phyloP scores from a whole-genome alignment of 2,888 invertebrate genomes.

The Neoscelio sp. region DNA sequence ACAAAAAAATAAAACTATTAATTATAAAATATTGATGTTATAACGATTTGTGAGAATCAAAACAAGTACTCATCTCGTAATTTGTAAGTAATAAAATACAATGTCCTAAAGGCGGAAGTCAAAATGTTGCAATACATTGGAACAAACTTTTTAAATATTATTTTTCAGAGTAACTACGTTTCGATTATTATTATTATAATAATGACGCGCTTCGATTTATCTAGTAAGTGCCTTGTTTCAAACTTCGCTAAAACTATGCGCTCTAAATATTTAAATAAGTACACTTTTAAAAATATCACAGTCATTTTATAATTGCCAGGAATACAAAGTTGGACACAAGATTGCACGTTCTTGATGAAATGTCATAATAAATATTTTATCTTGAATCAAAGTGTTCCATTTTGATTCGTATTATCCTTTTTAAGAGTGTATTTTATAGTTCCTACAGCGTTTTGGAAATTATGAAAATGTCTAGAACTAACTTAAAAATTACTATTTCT shows the following conservation, averaged over 20 bases:
- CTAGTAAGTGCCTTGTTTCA: conserved; percentile 7
- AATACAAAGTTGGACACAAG: too few species aligned
- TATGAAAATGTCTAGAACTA: too few species aligned
- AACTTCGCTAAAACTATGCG: conserved; percentile 11
- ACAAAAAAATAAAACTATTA: conserved; percentile 19
- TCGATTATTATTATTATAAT: neutral
- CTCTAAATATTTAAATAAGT: too few species aligned
- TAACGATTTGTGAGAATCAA: conserved; percentile 22
- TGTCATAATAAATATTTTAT: too few species aligned
- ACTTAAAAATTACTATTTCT: too few species aligned
- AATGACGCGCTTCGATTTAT: conserved; percentile 13
- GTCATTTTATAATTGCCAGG: too few species aligned
- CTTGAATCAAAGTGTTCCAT: too few species aligned
- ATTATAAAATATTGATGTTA: conserved; percentile 46
- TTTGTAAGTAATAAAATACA: conserved; percentile 12
- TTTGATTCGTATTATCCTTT: too few species aligned
- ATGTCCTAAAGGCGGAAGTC: conserved; percentile 31
- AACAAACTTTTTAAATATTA: neutral
- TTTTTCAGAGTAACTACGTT: neutral
- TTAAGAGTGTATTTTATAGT: too few species aligned
- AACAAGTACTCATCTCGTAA: conserved; percentile 33
- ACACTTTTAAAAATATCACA: too few species aligned
- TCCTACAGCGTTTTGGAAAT: too few species aligned
- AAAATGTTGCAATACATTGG: conserved; percentile 46
- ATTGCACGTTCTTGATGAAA: too few species aligned